phyloP scores from a whole-genome alignment of 2,113 vertebrate species.

The Cyphomyrus plagiostoma region DNA sequence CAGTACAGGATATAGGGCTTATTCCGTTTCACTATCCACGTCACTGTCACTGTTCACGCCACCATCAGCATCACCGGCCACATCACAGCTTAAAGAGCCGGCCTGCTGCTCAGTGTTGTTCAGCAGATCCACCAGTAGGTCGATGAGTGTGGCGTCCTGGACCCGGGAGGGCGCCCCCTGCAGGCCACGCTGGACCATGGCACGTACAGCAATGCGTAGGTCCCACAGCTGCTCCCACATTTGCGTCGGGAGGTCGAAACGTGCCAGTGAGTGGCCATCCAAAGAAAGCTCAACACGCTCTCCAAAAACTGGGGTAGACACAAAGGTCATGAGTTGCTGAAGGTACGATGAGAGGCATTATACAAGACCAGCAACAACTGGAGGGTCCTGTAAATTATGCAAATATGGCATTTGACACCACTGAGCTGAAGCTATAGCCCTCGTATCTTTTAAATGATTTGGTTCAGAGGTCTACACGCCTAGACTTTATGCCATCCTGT shows the following conservation, averaged over 20 bases:
- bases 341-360: neutral
- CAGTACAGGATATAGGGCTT: neutral
- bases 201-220: constrained; percentile 77
- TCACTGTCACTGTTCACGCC: neutral
- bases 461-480: neutral
- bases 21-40: neutral
- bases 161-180: constrained; percentile 51
- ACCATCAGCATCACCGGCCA: neutral
- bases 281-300: constrained; percentile 74
- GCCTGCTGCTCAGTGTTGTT: constrained; percentile 51
- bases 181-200: constrained; percentile 82
- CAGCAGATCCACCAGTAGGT: constrained; percentile 78
- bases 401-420: neutral
- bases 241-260: constrained; percentile 67
- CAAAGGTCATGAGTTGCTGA: neutral
- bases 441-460: neutral
- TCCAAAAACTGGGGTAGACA: constrained; percentile 58
- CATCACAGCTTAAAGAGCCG: neutral
- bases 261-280: constrained; percentile 69
- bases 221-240: constrained; percentile 79
- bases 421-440: neutral
- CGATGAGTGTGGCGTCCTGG: constrained; percentile 76
- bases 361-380: neutral
- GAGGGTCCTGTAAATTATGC: neutral
- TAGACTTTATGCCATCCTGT: neutral